Conservation (phyloP, 1,140 invertebrate genomes). For the Mactra quadrangularis region DNA sequence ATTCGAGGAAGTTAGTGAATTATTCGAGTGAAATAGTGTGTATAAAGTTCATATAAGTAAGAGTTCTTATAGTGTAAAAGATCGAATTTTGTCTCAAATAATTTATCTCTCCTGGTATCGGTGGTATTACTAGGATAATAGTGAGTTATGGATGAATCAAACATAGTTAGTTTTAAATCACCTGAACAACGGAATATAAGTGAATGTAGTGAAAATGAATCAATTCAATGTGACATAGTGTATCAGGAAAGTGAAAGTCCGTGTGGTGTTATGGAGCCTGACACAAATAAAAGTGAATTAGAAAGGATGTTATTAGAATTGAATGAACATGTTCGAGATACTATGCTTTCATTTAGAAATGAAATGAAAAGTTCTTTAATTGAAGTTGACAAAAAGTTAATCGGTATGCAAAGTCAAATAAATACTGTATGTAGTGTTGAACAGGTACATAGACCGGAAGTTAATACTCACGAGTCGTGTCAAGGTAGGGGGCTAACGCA, state of each 20-base stretch:
- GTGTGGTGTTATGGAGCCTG: neutral
- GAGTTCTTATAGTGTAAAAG: too few species aligned
- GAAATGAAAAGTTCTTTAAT: conserved; percentile 9
- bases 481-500: neutral
- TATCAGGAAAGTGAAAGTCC: neutral
- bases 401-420: neutral
- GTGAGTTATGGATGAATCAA: neutral
- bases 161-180: neutral
- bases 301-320: neutral
- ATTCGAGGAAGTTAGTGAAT: too few species aligned
- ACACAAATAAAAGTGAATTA: neutral
- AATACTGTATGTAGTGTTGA: neutral
- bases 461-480: neutral
- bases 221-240: neutral
- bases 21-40: too few species aligned
- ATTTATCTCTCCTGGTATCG: neutral
- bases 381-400: neutral
- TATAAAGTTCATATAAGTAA: too few species aligned
- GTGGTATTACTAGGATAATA: neutral
- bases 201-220: too few species aligned
- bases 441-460: neutral
- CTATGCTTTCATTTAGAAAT: neutral
- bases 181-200: neutral
- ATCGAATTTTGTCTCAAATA: neutral
- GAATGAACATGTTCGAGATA: neutral